These are phyloP conservation scores for Bombyx mandarina DNA, from an alignment of 1,140 invertebrate species.

Conservation along the genomic window DNA sequence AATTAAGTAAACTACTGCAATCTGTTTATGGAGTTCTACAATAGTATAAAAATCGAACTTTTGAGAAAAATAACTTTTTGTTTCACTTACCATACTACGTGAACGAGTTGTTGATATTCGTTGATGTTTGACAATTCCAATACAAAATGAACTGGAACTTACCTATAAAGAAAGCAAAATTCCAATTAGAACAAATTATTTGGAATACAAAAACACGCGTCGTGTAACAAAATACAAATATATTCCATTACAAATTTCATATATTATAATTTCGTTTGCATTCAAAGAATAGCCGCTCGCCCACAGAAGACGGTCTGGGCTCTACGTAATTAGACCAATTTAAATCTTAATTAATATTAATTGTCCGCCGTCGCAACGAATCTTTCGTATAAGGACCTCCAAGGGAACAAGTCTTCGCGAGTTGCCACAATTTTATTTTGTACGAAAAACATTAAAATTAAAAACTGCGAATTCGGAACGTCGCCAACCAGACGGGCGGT, in stretches of 20 bases:
- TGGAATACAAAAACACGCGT: not conserved
- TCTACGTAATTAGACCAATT: conserved; percentile 69
- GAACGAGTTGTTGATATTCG: no score
- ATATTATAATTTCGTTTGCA: conserved; percentile 18
- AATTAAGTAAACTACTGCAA: no score
- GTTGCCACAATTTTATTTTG: conserved; percentile 39
- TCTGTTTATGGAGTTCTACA: no score
- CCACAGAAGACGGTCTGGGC: conserved; percentile 43
- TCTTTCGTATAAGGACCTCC: conserved; percentile 55
- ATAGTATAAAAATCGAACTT: no score
- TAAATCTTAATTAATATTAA: conserved; percentile 70
- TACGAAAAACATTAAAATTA: conserved; percentile 36
- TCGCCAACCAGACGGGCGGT: conserved; percentile 8
- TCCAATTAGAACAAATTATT: not conserved
- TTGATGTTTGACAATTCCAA: no score
- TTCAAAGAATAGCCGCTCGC: conserved; percentile 37
- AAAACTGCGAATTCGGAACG: conserved; percentile 27
- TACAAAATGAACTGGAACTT: no score
- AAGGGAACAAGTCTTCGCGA: conserved; percentile 48
- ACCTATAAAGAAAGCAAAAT: no score
- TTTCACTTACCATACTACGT: no score
- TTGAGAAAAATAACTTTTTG: no score
- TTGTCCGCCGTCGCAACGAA: conserved; percentile 63
- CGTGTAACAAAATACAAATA: not conserved
- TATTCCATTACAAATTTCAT: conserved; percentile 7